Evolutionary conservation across 1,140 invertebrate genomes (phyloP).

Genomic region (Mycetomoellerius zeteki): DNA sequence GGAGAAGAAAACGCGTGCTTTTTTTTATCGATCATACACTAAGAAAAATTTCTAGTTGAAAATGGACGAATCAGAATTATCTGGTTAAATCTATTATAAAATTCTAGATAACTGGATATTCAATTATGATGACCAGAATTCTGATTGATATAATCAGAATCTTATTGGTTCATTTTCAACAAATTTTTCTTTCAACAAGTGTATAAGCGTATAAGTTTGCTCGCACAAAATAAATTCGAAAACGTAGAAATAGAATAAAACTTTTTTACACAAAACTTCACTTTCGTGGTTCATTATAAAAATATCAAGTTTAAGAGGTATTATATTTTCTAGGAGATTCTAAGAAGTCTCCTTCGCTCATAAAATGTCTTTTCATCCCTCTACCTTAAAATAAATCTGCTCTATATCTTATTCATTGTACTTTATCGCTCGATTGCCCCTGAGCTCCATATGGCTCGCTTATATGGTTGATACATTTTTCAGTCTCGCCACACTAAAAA

Average conservation of each 20-base stretch:
- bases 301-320: neutral
- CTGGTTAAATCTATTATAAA: too few species aligned
- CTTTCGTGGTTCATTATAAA: neutral
- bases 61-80: too few species aligned
- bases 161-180: too few species aligned
- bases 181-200: too few species aligned
- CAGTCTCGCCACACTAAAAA: neutral
- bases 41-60: too few species aligned
- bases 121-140: too few species aligned
- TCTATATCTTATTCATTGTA: slow-evolving; percentile 9
- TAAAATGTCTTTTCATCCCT: neutral
- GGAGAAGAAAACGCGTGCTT: neutral
- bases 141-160: too few species aligned
- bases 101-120: too few species aligned
- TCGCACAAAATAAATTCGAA: neutral
- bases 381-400: neutral
- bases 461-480: neutral
- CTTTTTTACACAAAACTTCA: neutral
- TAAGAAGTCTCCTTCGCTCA: neutral
- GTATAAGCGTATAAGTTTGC: too few species aligned
- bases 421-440: neutral
- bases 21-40: slow-evolving; percentile 16
- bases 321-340: neutral
- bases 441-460: neutral
- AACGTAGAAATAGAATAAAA: neutral